Base-by-base conservation (phyloP, 2,113 vertebrate genomes). In the Orthonyx spaldingii region DNA sequence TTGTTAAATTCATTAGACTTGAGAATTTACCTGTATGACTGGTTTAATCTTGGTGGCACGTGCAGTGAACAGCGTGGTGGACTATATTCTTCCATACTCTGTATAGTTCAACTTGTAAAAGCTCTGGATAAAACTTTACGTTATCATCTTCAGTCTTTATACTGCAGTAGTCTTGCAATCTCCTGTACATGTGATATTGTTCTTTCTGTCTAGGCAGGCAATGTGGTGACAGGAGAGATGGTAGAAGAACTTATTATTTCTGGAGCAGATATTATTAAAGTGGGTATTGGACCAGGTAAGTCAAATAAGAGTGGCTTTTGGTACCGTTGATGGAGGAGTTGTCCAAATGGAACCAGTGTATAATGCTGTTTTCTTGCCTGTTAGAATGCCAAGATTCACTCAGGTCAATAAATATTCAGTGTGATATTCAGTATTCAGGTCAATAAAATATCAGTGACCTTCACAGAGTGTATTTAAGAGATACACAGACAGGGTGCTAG, bases 171-270 rank as follows among this genome's bases (percentile, higher is more conserved):
- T 61, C 46, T 81, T 90, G 64, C 84, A 85, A 87, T 90, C 68
- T 87, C 23, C 63, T 21, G 6, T 80, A 19, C 71, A 27, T 35
- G 27, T 97, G 55, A 92, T 92, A 32, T 3, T 96, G 33, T 95
- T 96, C 53, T 93, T 87, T 97, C 47, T 97, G 66, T 97, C 90
- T 76, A 99, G 99, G 99, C 99, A 81, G 99, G 99, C 41, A 99
- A 99, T 11, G 99, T 99, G 96, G 99, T 99, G 63, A 99, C 99
- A 3, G 99, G 99, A 61, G 99, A 99, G 97, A 99, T 99, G 99
- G 99, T 99, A 79, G 99, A 99, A 93, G 99, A 99, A 89, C 99
- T 99, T 63, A 99, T 99, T 97, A 98, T 99, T 69, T 98, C 99
- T 1, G 99, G 99, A 71, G 99, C 99, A 87, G 99, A 99, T 96